Conservation (phyloP, 1,140 invertebrate species). For the Phortica variegata region DNA sequence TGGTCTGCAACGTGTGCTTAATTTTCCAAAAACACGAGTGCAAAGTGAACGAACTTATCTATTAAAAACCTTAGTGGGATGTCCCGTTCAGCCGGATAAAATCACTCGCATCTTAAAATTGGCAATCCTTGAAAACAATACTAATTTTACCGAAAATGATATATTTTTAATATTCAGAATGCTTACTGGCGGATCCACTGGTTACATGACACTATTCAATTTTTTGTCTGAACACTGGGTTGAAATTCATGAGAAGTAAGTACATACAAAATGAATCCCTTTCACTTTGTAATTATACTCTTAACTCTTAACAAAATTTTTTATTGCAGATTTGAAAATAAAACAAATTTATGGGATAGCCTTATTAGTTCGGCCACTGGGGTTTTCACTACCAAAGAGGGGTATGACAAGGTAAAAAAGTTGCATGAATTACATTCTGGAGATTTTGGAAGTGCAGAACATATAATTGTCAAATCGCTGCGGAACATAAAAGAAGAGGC, state of each 20-base stretch:
- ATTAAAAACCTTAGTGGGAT: slow-evolving; percentile 73
- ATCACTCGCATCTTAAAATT: slow-evolving; percentile 69
- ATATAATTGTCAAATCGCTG: slow-evolving; percentile 67
- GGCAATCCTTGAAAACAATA: slow-evolving; percentile 66
- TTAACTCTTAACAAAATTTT: slow-evolving; percentile 1
- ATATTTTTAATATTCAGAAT: slow-evolving; percentile 71
- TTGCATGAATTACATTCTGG: slow-evolving; percentile 62
- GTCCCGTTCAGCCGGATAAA: slow-evolving; percentile 67
- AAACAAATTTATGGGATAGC: slow-evolving; percentile 71
- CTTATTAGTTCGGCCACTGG: slow-evolving; percentile 70
- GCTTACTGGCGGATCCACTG: slow-evolving; percentile 66
- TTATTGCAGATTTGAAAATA: slow-evolving; percentile 63
- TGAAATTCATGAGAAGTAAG: slow-evolving; percentile 64
- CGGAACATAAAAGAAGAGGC: slow-evolving; percentile 69
- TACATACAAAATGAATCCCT: slow-evolving; percentile 5
- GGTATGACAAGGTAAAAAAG: slow-evolving; percentile 66
- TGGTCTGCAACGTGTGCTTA: slow-evolving; percentile 70
- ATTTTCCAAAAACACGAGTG: slow-evolving; percentile 68
- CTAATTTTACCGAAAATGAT: slow-evolving; percentile 72
- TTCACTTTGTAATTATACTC: not conserved
- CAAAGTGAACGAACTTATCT: slow-evolving; percentile 73
- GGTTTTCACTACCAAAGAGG: slow-evolving; percentile 70
- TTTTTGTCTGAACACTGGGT: slow-evolving; percentile 70
- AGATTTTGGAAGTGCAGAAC: slow-evolving; percentile 68
- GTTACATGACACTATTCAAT: slow-evolving; percentile 69